A percentile compares a stretch with the other conserved stretches of the same genome.
These are phyloP conservation scores for Buathra laborator DNA, from an alignment of 2,888 invertebrate species.

Conservation along the genomic window DNA sequence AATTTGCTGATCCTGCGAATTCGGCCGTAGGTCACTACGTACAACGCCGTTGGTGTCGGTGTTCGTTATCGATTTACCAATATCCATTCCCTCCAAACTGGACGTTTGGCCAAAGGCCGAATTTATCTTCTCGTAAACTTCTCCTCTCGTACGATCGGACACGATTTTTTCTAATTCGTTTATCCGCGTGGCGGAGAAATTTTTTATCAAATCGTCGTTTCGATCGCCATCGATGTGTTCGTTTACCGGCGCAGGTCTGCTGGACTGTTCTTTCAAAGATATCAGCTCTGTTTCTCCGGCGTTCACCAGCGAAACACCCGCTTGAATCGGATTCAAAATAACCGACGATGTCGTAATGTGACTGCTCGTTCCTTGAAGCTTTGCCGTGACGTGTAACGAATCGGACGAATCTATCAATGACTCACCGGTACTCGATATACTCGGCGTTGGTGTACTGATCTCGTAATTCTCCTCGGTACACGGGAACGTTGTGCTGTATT, in stretches of 20 bases:
- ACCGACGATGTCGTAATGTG: conserved; percentile 75
- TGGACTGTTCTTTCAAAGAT: conserved; percentile 51
- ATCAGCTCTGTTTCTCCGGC: conserved; percentile 75
- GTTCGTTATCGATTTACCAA: conserved; percentile 47
- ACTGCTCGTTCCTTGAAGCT: conserved; percentile 50
- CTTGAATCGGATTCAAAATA: conserved; percentile 81
- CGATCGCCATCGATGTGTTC: conserved; percentile 71
- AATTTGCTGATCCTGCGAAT: conserved; percentile 70
- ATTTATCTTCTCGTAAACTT: conserved; percentile 68
- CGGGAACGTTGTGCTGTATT: conserved; percentile 74
- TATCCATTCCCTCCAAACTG: not conserved
- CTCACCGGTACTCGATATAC: conserved; percentile 48
- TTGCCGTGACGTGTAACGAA: conserved; percentile 57
- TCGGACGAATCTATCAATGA: conserved; percentile 22
- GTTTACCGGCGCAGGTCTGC: conserved; percentile 70
- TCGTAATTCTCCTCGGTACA: conserved; percentile 76
- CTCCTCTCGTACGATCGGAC: conserved; percentile 27
- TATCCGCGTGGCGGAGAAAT: conserved; percentile 64
- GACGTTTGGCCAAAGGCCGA: conserved; percentile 62
- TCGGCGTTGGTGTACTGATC: conserved; percentile 64
- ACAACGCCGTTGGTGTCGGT: conserved; percentile 18
- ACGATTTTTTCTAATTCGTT: conserved; percentile 67
- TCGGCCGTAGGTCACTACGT: not conserved
- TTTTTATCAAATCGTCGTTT: conserved; percentile 48
- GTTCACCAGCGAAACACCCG: conserved; percentile 80